Evolutionary conservation across 2,888 invertebrate species (phyloP).

Genomic region (Polyommatus icarus): DNA sequence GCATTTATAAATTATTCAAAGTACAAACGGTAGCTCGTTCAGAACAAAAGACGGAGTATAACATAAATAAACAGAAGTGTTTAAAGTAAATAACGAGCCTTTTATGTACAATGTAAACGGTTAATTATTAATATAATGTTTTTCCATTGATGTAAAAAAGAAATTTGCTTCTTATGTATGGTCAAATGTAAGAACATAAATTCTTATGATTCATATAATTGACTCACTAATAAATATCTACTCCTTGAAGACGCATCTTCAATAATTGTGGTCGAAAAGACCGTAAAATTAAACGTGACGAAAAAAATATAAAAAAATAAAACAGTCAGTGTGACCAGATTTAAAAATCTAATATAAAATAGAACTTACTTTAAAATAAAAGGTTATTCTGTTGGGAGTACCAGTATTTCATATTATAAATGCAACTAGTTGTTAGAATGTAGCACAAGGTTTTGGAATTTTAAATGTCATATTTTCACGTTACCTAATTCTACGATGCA

Average conservation of each 20-base stretch:
- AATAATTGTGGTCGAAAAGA: no score
- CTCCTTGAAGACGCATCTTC: no score
- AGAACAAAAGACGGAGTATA: neutral
- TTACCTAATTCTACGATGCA: neutral
- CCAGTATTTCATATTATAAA: neutral
- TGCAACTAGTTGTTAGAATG: neutral
- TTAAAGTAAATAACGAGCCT: neutral
- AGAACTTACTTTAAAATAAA: neutral
- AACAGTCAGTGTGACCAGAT: neutral
- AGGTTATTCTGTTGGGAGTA: neutral
- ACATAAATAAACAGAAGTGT: neutral
- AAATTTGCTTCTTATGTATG: no score
- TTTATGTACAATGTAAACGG: neutral
- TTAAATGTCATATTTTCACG: neutral
- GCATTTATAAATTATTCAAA: constrained; percentile 2
- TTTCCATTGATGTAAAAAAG: no score
- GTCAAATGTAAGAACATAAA: no score
- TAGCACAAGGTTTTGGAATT: constrained; percentile 8
- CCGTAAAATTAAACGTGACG: neutral
- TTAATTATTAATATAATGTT: neutral
- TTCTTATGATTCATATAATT: no score
- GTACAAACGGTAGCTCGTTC: neutral
- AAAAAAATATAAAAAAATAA: no score
- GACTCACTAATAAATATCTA: no score
- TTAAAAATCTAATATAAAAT: neutral